Conservation (phyloP, 2,888 invertebrate genomes). For the Synanthedon vespiformis region DNA sequence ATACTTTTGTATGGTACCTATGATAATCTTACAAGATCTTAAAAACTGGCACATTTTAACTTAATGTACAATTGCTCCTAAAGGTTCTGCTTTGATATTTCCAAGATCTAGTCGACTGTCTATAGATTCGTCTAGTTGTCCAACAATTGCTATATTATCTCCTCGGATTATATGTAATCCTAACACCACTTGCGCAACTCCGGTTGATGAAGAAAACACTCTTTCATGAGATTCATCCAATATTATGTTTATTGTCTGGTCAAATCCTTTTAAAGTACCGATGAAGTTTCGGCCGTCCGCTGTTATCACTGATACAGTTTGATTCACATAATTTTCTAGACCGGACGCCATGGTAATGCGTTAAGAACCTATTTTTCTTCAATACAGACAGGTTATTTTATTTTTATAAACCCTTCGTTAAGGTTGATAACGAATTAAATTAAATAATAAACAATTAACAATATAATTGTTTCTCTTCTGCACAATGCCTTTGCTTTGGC, state of each 20-base stretch:
- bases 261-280: conserved; percentile 97
- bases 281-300: conserved; percentile 97
- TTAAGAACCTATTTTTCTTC: too few relatives aligned
- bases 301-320: conserved; percentile 94
- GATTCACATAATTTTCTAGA: conserved; percentile 88
- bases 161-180: conserved; percentile 98
- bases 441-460: too few relatives aligned
- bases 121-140: conserved; percentile 85
- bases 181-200: conserved; percentile 88
- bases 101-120: conserved; percentile 84
- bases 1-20: neutral
- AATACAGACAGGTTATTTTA: too few relatives aligned
- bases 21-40: neutral
- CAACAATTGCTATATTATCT: conserved; percentile 95
- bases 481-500: too few relatives aligned
- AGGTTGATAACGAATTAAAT: too few relatives aligned
- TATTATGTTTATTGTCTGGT: conserved; percentile 99
- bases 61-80: conserved; percentile 83
- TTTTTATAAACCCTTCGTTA: too few relatives aligned
- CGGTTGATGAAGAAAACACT: conserved; percentile 93
- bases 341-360: conserved; percentile 79
- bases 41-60: neutral
- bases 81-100: conserved; percentile 85
- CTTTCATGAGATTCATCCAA: conserved; percentile 98
- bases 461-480: too few relatives aligned